phyloP scores from a whole-genome alignment of 2,797 vertebrate species.

The Pseudotriccus pelzelni region DNA sequence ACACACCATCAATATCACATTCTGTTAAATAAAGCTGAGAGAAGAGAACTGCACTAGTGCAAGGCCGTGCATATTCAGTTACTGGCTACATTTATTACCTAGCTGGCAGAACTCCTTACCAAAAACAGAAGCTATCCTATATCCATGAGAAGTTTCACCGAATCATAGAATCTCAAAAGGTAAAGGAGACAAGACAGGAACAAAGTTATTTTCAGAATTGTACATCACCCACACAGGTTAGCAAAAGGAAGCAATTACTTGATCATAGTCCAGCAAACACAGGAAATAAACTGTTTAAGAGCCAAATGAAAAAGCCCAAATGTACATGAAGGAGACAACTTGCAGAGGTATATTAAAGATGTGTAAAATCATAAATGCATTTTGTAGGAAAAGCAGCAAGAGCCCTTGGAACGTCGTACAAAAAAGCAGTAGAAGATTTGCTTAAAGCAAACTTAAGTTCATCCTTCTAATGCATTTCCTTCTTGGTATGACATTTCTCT shows the following conservation, averaged over 20 bases:
- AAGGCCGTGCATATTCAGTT: not conserved
- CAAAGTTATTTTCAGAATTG: not conserved
- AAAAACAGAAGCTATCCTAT: fast-evolving
- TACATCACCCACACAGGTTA: not conserved
- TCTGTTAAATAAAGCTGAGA: not conserved
- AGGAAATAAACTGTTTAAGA: not conserved
- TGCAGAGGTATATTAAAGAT: not conserved
- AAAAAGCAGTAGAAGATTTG: not conserved
- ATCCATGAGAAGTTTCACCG: not conserved
- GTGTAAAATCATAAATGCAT: not conserved
- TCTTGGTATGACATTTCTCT: not conserved
- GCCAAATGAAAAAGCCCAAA: not conserved
- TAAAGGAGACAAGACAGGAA: not conserved
- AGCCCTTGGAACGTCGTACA: not conserved
- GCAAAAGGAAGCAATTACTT: not conserved
- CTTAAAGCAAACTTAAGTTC: not conserved
- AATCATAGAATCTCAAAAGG: not conserved
- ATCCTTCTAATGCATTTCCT: not conserved
- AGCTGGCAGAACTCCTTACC: not conserved
- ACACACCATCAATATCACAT: fast-evolving
- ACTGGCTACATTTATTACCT: too few relatives aligned
- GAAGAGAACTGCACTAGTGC: not conserved
- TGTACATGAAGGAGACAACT: not conserved
- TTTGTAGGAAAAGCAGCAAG: not conserved
- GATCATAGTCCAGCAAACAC: not conserved